These are phyloP conservation scores for Tetranychus truncatus DNA, from an alignment of 2,888 invertebrate species.

Conservation along the genomic window DNA sequence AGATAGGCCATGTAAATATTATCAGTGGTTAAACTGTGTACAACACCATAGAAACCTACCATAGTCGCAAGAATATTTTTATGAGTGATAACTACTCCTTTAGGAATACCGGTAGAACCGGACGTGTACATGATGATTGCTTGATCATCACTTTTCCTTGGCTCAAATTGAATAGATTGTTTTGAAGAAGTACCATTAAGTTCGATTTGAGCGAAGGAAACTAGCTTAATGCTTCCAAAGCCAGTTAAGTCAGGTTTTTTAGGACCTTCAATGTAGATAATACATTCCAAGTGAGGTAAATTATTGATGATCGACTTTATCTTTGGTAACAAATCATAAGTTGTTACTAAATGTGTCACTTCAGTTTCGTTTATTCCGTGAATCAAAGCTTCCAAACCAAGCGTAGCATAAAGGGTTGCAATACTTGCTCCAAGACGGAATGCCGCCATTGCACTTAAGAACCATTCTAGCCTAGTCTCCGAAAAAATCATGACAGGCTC, in stretches of 20 bases:
- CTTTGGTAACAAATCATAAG: conserved; percentile 74
- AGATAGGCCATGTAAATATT: conserved; percentile 86
- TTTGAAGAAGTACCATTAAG: conserved; percentile 45
- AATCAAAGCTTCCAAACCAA: conserved; percentile 64
- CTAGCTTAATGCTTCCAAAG: conserved; percentile 23
- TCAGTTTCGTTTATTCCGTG: conserved; percentile 78
- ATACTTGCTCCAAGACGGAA: conserved; percentile 59
- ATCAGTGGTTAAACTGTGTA: conserved; percentile 23
- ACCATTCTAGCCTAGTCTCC: conserved; percentile 94
- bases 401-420: conserved; percentile 88
- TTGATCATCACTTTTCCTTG: conserved; percentile 34
- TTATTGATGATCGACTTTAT: conserved; percentile 46
- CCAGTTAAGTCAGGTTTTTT: conserved; percentile 1
- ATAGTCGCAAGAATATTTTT: conserved; percentile 25
- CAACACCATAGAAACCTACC: conserved; percentile 24
- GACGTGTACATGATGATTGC: conserved; percentile 99
- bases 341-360: conserved; percentile 76
- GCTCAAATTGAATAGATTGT: conserved; percentile 3
- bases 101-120: conserved; percentile 44
- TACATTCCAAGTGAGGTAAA: conserved; percentile 51
- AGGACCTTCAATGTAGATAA: conserved; percentile 32
- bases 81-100: conserved; percentile 32
- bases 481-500: conserved; percentile 79
- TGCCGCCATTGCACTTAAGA: conserved; percentile 84
- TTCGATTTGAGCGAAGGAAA: conserved; percentile 44